Evolutionary conservation across 2,113 vertebrate genomes (phyloP).

Genomic region (Acrocephalus arundinaceus): DNA sequence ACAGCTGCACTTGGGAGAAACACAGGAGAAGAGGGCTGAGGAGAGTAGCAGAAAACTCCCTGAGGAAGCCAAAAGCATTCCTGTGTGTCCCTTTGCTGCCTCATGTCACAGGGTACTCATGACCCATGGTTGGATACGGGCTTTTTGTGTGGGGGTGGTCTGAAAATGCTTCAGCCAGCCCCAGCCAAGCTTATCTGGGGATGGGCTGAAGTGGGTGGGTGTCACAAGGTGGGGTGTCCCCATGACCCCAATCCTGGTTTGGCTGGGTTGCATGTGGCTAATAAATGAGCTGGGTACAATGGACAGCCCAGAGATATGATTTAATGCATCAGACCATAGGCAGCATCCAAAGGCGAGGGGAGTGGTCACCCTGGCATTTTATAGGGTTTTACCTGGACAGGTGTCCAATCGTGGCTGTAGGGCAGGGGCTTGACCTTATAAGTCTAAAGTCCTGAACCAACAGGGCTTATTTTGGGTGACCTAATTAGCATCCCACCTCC

Average conservation of each 20-base stretch:
- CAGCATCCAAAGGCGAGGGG: neutral
- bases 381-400: neutral
- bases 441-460: neutral
- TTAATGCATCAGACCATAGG: neutral
- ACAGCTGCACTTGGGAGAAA: neutral
- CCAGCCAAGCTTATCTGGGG: neutral
- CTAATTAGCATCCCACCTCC: neutral
- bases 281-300: neutral
- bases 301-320: neutral
- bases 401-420: neutral
- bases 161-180: neutral
- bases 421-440: neutral
- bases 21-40: neutral
- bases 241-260: neutral
- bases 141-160: accelerated
- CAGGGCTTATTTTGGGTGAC: neutral
- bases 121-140: accelerated
- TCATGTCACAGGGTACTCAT: accelerated
- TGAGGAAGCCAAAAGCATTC: neutral
- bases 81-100: neutral
- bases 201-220: neutral
- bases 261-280: neutral
- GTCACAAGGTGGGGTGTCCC: too few species aligned
- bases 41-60: neutral
- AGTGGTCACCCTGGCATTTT: too few species aligned